phyloP scores from a whole-genome alignment of 2,797 vertebrate species.

The Poecilia wingei region DNA sequence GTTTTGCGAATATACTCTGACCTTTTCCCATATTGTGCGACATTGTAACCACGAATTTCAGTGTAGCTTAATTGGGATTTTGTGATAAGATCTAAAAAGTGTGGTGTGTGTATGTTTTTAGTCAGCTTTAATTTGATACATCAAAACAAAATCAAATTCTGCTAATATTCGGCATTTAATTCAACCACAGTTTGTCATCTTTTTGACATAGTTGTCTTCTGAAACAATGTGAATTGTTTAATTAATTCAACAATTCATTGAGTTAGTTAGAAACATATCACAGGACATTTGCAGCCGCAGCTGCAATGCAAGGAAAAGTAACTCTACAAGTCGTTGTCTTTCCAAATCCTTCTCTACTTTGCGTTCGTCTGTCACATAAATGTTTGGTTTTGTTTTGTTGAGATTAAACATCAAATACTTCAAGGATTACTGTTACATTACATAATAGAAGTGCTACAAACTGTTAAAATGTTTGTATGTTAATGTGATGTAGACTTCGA shows the following conservation, averaged over 20 bases:
- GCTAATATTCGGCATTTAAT: background rate
- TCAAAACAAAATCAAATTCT: background rate
- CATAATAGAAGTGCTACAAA: background rate
- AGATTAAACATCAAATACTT: background rate
- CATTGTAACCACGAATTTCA: background rate
- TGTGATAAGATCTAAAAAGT: background rate
- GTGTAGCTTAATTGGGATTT: background rate
- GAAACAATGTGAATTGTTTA: background rate
- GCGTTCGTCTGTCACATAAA: background rate
- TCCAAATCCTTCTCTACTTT: background rate
- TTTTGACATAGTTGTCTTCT: background rate
- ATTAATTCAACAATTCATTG: background rate
- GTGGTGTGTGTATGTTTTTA: background rate
- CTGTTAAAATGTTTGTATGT: background rate
- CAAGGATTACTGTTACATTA: background rate
- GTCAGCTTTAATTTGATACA: background rate
- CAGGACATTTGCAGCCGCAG: background rate
- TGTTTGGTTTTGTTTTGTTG: background rate
- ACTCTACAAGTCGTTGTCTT: background rate
- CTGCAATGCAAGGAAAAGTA: constrained; percentile 1
- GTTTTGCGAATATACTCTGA: background rate
- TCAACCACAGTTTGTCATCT: background rate
- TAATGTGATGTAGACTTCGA: background rate
- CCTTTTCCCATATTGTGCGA: background rate
- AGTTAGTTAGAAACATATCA: background rate